Evolutionary conservation across 2,888 invertebrate genomes (phyloP).

Genomic region (Willowsia nigromaculata): DNA sequence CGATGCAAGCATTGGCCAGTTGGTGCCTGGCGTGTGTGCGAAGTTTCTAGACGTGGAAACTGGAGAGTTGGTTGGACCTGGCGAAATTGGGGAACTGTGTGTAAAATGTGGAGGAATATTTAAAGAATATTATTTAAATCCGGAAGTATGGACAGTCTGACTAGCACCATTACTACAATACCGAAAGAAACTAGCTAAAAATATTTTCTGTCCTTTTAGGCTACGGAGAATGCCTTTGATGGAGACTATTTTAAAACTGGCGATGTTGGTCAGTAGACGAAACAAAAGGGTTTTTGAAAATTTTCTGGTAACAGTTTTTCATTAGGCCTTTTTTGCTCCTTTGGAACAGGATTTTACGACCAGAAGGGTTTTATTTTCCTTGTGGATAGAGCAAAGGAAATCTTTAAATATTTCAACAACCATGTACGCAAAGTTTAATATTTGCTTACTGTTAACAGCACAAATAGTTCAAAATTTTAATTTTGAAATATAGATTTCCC

Average conservation of each 20-base stretch:
- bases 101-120: slow-evolving; percentile 79
- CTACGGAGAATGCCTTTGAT: slow-evolving; percentile 72
- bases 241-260: slow-evolving; percentile 75
- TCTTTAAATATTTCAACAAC: slow-evolving; percentile 76
- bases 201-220: slow-evolving; percentile 59
- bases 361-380: slow-evolving; percentile 74
- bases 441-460: too few species aligned
- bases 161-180: neutral
- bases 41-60: slow-evolving; percentile 79
- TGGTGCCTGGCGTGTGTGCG: slow-evolving; percentile 77
- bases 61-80: slow-evolving; percentile 79
- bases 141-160: slow-evolving; percentile 54
- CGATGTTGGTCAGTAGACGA: slow-evolving; percentile 66
- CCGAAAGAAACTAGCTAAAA: neutral
- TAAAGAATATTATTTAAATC: slow-evolving; percentile 70
- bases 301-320: neutral
- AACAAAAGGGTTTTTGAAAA: neutral
- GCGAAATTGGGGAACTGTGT: slow-evolving; percentile 81
- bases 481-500: slow-evolving; percentile 66
- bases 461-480: too few species aligned
- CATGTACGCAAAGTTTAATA: slow-evolving; percentile 74
- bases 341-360: slow-evolving; percentile 71
- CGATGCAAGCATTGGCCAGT: slow-evolving; percentile 71
- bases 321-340: neutral
- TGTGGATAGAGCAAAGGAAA: slow-evolving; percentile 77